phyloP scores from a whole-genome alignment of 2,113 vertebrate genomes.

The Odontesthes bonariensis region DNA sequence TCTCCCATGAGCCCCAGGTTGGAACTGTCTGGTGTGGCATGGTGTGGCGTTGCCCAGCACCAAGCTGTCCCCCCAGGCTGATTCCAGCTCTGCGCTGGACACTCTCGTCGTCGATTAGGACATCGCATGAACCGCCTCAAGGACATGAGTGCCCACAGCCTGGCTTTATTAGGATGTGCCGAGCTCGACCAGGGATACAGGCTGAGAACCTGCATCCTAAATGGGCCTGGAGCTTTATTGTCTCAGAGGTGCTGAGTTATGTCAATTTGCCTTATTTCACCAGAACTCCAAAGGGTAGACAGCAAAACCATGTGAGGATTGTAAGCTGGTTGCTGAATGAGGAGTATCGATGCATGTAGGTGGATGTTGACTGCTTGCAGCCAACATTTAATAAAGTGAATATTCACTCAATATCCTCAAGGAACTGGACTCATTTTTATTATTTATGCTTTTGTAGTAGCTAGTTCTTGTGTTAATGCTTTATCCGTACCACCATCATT shows the following conservation, averaged over 20 bases:
- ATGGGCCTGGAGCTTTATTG: conserved; percentile 38
- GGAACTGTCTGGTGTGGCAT: conserved; percentile 45
- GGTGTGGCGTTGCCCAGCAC: conserved; percentile 31
- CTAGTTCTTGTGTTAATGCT: background rate
- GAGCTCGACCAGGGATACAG: conserved; percentile 26
- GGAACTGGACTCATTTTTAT: conserved; percentile 15
- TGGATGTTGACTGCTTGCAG: conserved; percentile 43
- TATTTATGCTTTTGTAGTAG: background rate
- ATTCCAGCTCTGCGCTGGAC: conserved; percentile 62
- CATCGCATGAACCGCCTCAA: conserved; percentile 62
- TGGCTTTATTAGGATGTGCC: conserved; percentile 48
- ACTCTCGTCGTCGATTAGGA: conserved; percentile 64
- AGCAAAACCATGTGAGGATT: conserved; percentile 42
- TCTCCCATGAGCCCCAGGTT: conserved; percentile 59
- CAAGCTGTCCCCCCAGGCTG: conserved; percentile 38
- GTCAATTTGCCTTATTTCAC: conserved; percentile 22
- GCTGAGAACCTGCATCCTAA: conserved; percentile 34
- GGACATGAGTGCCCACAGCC: conserved; percentile 55
- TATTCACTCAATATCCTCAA: conserved; percentile 22
- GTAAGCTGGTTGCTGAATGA: conserved; percentile 37
- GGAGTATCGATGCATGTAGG: conserved; percentile 37
- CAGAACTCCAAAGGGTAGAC: conserved; percentile 36
- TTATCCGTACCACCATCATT: background rate
- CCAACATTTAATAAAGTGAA: conserved; percentile 35
- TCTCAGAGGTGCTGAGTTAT: conserved; percentile 49